Conservation (phyloP, 2,113 vertebrate species). For the Trogon melanurus region DNA sequence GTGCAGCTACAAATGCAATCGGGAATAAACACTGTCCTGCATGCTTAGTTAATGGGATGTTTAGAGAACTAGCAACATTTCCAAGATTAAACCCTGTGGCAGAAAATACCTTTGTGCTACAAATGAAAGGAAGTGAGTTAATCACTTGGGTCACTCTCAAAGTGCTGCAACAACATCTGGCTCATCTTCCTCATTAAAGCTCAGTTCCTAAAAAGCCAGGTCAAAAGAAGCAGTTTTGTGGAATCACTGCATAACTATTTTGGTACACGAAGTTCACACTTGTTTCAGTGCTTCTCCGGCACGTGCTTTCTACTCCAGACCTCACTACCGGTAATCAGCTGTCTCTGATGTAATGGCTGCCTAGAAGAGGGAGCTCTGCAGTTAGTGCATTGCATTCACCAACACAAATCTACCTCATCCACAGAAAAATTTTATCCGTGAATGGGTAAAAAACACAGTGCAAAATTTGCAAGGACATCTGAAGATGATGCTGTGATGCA, state of each 20-base stretch:
- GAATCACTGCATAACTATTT: constrained; percentile 35
- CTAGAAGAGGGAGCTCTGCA: background rate
- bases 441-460: background rate
- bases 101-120: constrained; percentile 16
- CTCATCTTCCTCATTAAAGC: constrained; percentile 49
- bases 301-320: background rate
- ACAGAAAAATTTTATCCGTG: background rate
- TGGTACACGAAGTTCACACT: background rate
- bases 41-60: background rate
- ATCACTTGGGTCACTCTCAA: background rate
- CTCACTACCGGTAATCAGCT: background rate
- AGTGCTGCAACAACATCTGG: constrained; percentile 15
- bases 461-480: constrained; percentile 48
- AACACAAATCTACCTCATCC: background rate
- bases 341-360: background rate
- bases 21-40: background rate
- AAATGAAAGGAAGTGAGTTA: constrained; percentile 22
- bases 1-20: background rate
- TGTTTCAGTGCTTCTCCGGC: background rate
- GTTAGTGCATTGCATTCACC: rapidly evolving
- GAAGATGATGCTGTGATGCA: constrained; percentile 31
- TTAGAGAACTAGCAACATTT: background rate
- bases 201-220: constrained; percentile 63
- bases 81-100: background rate
- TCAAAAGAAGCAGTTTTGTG: constrained; percentile 8